Base-by-base conservation (phyloP, 2,888 invertebrate genomes). In the Rhagophthalmus giganteus region DNA sequence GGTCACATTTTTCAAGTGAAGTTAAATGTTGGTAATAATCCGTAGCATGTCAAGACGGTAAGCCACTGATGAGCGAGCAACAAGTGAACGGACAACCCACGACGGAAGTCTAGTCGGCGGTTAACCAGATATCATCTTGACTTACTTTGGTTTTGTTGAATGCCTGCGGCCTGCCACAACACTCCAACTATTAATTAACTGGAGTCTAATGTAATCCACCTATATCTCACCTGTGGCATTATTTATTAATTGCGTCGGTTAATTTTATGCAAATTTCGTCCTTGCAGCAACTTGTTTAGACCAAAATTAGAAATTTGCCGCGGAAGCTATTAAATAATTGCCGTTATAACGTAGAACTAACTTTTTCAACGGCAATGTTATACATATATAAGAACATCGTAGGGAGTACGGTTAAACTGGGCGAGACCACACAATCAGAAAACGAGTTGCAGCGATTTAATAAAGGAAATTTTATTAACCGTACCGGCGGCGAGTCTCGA, bases 71-170 rank as follows among this genome's bases (percentile, higher is more conserved):
- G 15, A 12, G 15, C 11, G 35, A 35, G 25, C n/a, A 26, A n/a
- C 30, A 31, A 34, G 41, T 37, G 28, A 42, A 49, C 33, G 41
- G 40, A 28, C 14, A 35, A 35, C 30, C 28, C 31, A 44, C 47
- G 42, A 40, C 38, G 53, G 53, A 53, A 53, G 53, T 53, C 27
- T 42, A 53, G 35, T 47, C 37, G n/a, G n/a, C n/a, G 47, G 47
- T 47, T 53, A 46, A 53, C 39, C 41, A 47, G 47, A 47, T 47
- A 53, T 47, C 47, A 47, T 53, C 47, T 47, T 16, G 40, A 30
- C 33, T 48, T 34, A 34, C 41, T 44, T 44, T 44, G 44, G 37
- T 45, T 44, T 45, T 31, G 37, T 25, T 37, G 31, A 45, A 37
- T 10, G 37, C 45, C 45, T 37, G 31, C 38, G 46, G 46, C 38